Conservation (phyloP, 2,888 invertebrate species). For the Dryadula phaetusa region DNA sequence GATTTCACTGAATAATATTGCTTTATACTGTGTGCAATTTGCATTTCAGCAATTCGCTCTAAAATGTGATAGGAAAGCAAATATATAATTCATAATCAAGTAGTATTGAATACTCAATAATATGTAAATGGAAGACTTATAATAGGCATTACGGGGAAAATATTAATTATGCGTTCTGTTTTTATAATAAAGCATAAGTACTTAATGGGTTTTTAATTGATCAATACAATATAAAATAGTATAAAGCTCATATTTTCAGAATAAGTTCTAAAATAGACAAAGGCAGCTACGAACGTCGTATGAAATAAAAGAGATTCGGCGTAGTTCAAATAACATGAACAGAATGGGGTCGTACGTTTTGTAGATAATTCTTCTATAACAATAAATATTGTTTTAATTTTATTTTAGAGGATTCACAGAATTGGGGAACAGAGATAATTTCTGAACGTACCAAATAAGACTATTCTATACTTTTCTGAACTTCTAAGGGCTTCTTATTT, state of each 20-base stretch:
- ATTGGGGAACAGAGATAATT: slow-evolving; percentile 12
- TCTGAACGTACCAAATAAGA: neutral
- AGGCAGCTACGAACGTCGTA: slow-evolving; percentile 33
- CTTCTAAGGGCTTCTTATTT: neutral
- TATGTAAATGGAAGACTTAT: slow-evolving; percentile 12
- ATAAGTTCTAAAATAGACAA: slow-evolving; percentile 30
- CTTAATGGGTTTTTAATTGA: too few relatives aligned
- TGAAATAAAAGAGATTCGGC: slow-evolving; percentile 37
- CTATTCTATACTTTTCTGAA: neutral
- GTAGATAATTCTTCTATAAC: slow-evolving; percentile 34
- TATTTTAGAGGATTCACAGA: slow-evolving; percentile 23
- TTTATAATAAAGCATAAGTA: neutral
- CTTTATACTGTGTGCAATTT: neutral
- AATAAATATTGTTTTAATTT: slow-evolving; percentile 37
- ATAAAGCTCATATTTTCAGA: slow-evolving; percentile 12
- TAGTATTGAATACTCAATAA: neutral
- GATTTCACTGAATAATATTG: neutral
- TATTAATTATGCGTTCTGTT: neutral
- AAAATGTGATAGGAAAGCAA: neutral
- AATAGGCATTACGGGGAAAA: neutral
- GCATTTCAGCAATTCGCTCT: neutral
- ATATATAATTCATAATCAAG: slow-evolving; percentile 3
- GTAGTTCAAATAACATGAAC: slow-evolving; percentile 34
- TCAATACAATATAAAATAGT: slow-evolving; percentile 16
- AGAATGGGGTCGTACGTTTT: slow-evolving; percentile 26